Conservation (phyloP, 2,888 invertebrate genomes). For the Gymnoscelis rufifasciata region DNA sequence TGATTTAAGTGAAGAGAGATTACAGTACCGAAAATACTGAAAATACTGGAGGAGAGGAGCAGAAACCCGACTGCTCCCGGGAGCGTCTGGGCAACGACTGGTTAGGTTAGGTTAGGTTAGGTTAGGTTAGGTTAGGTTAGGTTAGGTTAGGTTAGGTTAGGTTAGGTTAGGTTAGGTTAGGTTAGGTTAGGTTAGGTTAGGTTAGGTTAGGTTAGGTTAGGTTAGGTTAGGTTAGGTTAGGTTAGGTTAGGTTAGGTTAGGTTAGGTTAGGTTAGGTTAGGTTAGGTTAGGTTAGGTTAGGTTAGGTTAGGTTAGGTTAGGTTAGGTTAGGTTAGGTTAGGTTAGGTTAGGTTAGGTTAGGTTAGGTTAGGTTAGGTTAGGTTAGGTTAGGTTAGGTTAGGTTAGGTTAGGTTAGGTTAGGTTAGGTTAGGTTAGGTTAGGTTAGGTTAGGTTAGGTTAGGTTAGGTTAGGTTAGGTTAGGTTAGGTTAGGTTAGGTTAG, state of each 20-base stretch:
- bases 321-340: slow-evolving; percentile 19
- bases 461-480: slow-evolving; percentile 11
- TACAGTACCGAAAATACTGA: too few relatives aligned
- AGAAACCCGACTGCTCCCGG: too few relatives aligned
- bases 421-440: slow-evolving; percentile 20
- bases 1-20: too few relatives aligned
- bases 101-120: slow-evolving; percentile 24
- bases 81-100: too few relatives aligned
- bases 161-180: slow-evolving; percentile 18
- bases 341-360: slow-evolving; percentile 1
- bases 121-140: slow-evolving; percentile 20
- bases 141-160: slow-evolving; percentile 14
- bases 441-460: slow-evolving; percentile 12
- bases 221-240: slow-evolving; percentile 20
- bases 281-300: slow-evolving; percentile 29
- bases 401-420: slow-evolving; percentile 26
- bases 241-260: slow-evolving; percentile 23
- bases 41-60: too few relatives aligned
- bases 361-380: slow-evolving; percentile 21
- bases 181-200: slow-evolving; percentile 17
- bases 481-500: slow-evolving; percentile 24
- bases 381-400: slow-evolving; percentile 28
- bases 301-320: slow-evolving; percentile 25
- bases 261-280: slow-evolving; percentile 27
- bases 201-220: slow-evolving; percentile 20